These are phyloP conservation scores for Andricus quercusramuli DNA, from an alignment of 2,888 invertebrate genomes.

Conservation along the genomic window DNA sequence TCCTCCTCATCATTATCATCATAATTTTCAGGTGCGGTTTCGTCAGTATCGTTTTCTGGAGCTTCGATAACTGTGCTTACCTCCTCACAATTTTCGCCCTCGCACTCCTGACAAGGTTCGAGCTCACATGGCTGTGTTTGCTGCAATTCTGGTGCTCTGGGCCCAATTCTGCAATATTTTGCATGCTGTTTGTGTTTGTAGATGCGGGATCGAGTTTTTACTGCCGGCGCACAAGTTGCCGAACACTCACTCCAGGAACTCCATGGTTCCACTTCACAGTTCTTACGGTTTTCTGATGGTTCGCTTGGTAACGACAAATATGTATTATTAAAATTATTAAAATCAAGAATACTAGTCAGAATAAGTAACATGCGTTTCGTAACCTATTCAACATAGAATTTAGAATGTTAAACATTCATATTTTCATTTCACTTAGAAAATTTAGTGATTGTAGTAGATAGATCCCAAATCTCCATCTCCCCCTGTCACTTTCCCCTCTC, in stretches of 20 bases:
- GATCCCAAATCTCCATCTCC: too few relatives aligned
- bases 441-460: too few relatives aligned
- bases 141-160: slow-evolving; percentile 62
- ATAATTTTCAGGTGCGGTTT: slow-evolving; percentile 41
- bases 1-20: slow-evolving; percentile 52
- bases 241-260: slow-evolving; percentile 90
- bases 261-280: slow-evolving; percentile 88
- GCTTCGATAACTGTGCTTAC: slow-evolving; percentile 77
- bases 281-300: slow-evolving; percentile 66
- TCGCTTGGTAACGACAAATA: background rate
- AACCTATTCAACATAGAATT: too few relatives aligned
- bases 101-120: slow-evolving; percentile 64
- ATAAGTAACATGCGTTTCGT: too few relatives aligned
- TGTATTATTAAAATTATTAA: too few relatives aligned
- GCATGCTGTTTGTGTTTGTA: slow-evolving; percentile 80
- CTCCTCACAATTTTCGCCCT: slow-evolving; percentile 58
- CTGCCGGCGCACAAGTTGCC: slow-evolving; percentile 92
- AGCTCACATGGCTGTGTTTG: slow-evolving; percentile 69
- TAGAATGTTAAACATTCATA: too few relatives aligned
- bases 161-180: slow-evolving; percentile 66
- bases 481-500: too few relatives aligned
- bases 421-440: too few relatives aligned
- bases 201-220: slow-evolving; percentile 87
- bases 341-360: too few relatives aligned
- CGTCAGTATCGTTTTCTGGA: slow-evolving; percentile 47